Percentiles rank a stretch among this genome's conserved stretches.
These are phyloP conservation scores for Pristionchus exspectatus DNA, from an alignment of 2,888 invertebrate species.

Conservation along the genomic window DNA sequence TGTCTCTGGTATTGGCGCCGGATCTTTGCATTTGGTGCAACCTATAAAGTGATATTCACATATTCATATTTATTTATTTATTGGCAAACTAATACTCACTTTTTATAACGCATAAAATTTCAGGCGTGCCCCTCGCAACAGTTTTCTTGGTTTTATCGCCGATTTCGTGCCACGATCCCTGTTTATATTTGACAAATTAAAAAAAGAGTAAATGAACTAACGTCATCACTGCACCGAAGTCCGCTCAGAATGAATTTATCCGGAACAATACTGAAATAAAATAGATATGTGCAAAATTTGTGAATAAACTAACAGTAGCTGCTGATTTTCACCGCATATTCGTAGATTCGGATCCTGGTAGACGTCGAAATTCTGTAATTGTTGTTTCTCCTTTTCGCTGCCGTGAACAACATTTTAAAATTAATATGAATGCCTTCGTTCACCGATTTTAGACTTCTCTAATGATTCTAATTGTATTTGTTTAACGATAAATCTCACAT, in stretches of 20 bases:
- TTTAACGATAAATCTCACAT: neutral
- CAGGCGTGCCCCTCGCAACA: neutral
- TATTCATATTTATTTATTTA: neutral
- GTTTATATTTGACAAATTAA: neutral
- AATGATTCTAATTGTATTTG: neutral
- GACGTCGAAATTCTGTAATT: neutral
- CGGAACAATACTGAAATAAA: neutral
- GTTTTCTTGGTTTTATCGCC: neutral
- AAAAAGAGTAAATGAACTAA: neutral
- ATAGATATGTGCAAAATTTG: too few species aligned
- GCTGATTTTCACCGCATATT: neutral
- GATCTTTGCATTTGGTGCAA: neutral
- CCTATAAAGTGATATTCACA: neutral
- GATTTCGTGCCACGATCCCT: neutral
- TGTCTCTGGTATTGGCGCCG: neutral
- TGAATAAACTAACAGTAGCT: neutral
- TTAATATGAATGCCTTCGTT: too few species aligned
- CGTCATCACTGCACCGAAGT: neutral
- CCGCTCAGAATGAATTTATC: neutral
- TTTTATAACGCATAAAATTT: neutral
- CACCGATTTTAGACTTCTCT: too few species aligned
- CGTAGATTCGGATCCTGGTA: neutral
- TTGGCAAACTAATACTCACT: neutral
- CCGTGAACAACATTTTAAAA: too few species aligned
- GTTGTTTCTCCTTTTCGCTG: neutral